phyloP scores from a whole-genome alignment of 2,797 vertebrate genomes.

The Myotis myotis region DNA sequence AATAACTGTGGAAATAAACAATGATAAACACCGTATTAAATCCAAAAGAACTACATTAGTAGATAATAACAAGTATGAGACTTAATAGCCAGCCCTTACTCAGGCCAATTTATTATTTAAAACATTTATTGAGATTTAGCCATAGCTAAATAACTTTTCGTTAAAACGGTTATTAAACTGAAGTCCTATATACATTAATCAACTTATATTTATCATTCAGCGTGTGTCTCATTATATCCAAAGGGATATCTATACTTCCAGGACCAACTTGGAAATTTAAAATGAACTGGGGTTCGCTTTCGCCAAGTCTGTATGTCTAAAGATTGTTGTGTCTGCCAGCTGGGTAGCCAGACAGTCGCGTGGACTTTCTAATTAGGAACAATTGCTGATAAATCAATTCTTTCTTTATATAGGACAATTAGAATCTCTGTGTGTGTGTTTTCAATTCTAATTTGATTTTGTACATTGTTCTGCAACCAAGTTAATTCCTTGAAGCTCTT shows the following conservation, averaged over 20 bases:
- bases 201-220: slow-evolving; percentile 54
- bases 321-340: slow-evolving; percentile 64
- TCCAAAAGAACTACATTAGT: slow-evolving; percentile 40
- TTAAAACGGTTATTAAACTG: slow-evolving; percentile 63
- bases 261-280: slow-evolving; percentile 53
- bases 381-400: slow-evolving; percentile 68
- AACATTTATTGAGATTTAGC: slow-evolving; percentile 73
- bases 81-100: slow-evolving; percentile 52
- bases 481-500: slow-evolving; percentile 66
- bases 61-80: slow-evolving; percentile 56
- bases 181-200: slow-evolving; percentile 46
- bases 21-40: slow-evolving; percentile 55
- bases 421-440: slow-evolving; percentile 55
- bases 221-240: slow-evolving; percentile 44
- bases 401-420: slow-evolving; percentile 70
- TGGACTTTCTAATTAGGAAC: slow-evolving; percentile 71
- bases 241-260: slow-evolving; percentile 28
- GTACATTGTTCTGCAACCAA: slow-evolving; percentile 62
- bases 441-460: slow-evolving; percentile 72
- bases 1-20: slow-evolving; percentile 55
- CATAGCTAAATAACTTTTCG: slow-evolving; percentile 67
- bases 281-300: slow-evolving; percentile 48
- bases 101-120: slow-evolving; percentile 67
- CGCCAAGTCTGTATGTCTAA: slow-evolving; percentile 30
- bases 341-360: slow-evolving; percentile 54